Base-by-base conservation (phyloP, 2,113 vertebrate species). In the Triplophysa tibetana region DNA sequence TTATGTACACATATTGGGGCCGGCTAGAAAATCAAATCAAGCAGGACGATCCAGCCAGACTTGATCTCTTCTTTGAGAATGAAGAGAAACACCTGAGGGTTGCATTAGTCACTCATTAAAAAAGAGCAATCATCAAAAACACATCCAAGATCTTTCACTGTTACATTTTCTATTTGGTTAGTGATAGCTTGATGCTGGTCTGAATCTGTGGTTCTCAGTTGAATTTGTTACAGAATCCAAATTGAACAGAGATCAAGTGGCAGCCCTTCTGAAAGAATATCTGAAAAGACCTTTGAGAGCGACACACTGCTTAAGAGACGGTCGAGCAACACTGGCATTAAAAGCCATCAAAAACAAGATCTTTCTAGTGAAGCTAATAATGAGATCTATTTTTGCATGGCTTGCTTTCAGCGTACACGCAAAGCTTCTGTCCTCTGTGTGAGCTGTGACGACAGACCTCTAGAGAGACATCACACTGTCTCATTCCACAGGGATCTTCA, bases 381-480 rank as follows among this genome's bases (percentile, higher is more conserved):
- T 14, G 4, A 19, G 19, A 58, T 16, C 29, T 33, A 41, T 72
- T 16, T 38, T 21, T 38, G 6, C 33, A 38, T 0, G 6, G 69
- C 6, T 56, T 58, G 11, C 52, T 38, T 72, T 14, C 48, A 33
- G 2, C 2, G 19, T 14, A 13, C 19, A 19, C 6, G 2, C 24
- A 52, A 3, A 58, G 14, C 45, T 29, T 45, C 21, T 66, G 26
- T 80, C 74, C 38, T 33, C 72, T 73, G 73, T 50, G 67, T 60
- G 9, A 41, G 73, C 56, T 8, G 21, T 73, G 74, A 81, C 81
- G 78, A 83, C 69, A 77, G 67, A 24, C 62, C 78, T 48, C 74
- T 68, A 26, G 78, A 41, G 78, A 68, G 62, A 68, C 52, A 41
- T 43, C 26, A 45, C 41, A 41, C 63, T n/a, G 38, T 66, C 33